Evolutionary conservation across 1,140 invertebrate species (phyloP).

Genomic region (Parasteatoda tepidariorum): DNA sequence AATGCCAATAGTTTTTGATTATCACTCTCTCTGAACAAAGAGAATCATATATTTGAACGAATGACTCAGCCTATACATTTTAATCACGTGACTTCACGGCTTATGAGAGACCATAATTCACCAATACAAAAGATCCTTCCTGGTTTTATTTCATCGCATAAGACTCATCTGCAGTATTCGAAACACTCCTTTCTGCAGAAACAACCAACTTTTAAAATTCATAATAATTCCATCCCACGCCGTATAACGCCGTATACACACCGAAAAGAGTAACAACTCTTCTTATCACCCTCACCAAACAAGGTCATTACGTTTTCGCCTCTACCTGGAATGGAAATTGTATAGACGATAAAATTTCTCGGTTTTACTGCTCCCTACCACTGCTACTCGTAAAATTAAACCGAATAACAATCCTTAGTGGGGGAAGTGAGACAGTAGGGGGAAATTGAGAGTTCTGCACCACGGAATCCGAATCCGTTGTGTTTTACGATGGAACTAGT

Average conservation of each 20-base stretch:
- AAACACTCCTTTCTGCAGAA: background rate
- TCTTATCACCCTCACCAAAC: constrained; percentile 13
- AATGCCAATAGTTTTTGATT: too few species aligned
- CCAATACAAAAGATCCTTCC: background rate
- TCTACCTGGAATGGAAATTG: constrained; percentile 36
- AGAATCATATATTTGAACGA: too few species aligned
- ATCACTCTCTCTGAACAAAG: too few species aligned
- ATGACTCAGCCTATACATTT: too few species aligned
- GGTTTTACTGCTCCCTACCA: constrained; percentile 40
- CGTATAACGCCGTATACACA: too few species aligned
- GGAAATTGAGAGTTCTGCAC: background rate
- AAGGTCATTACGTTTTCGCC: constrained; percentile 40
- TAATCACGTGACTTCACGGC: background rate
- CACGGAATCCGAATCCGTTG: constrained; percentile 41
- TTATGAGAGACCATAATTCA: background rate
- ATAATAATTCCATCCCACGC: constrained; percentile 35
- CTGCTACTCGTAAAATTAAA: constrained; percentile 57
- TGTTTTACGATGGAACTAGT: constrained; percentile 40
- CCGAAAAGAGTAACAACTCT: constrained; percentile 14
- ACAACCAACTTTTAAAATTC: constrained; percentile 39
- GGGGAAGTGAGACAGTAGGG: background rate
- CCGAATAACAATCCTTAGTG: constrained; percentile 34
- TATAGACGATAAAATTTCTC: constrained; percentile 37
- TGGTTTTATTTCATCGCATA: background rate
- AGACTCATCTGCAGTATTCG: background rate